Conservation (phyloP, 1,140 invertebrate genomes). For the Hydropsyche tenuis region DNA sequence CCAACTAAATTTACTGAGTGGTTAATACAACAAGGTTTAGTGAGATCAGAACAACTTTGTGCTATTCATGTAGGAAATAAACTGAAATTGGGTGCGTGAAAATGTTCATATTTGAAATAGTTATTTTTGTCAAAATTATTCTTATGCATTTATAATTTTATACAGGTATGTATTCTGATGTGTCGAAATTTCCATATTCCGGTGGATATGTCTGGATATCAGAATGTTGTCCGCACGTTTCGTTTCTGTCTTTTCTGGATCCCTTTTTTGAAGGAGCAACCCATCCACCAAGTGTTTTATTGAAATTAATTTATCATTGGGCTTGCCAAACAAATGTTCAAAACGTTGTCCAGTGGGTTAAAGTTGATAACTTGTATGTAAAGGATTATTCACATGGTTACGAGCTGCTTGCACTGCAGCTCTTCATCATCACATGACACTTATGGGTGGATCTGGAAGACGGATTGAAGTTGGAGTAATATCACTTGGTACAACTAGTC, state of each 20-base stretch:
- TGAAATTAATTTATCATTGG: slow-evolving; percentile 91
- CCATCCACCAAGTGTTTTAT: slow-evolving; percentile 77
- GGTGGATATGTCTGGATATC: slow-evolving; percentile 91
- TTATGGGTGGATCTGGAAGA: slow-evolving; percentile 72
- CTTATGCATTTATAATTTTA: slow-evolving; percentile 34
- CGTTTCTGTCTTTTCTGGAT: slow-evolving; percentile 84
- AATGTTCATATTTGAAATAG: neutral
- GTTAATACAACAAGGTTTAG: slow-evolving; percentile 83
- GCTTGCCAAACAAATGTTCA: slow-evolving; percentile 85
- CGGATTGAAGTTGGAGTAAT: slow-evolving; percentile 84
- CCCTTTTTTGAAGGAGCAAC: slow-evolving; percentile 84
- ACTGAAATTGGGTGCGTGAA: slow-evolving; percentile 70
- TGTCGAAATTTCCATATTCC: slow-evolving; percentile 81
- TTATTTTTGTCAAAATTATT: slow-evolving; percentile 6
- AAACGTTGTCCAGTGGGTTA: slow-evolving; percentile 88
- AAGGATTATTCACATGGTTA: slow-evolving; percentile 80
- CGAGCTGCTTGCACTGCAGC: slow-evolving; percentile 79
- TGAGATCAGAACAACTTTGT: slow-evolving; percentile 80
- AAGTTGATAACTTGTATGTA: slow-evolving; percentile 80
- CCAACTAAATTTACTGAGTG: slow-evolving; percentile 86
- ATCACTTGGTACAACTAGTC: slow-evolving; percentile 85
- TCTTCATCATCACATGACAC: slow-evolving; percentile 74
- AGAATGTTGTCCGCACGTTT: slow-evolving; percentile 83
- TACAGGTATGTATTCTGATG: slow-evolving; percentile 81
- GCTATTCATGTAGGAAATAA: slow-evolving; percentile 69